Evolutionary conservation across 1,140 invertebrate genomes (phyloP), one percentile per base, ranked within the genome.

Genomic region (Rhagoletis zephyria): DNA sequence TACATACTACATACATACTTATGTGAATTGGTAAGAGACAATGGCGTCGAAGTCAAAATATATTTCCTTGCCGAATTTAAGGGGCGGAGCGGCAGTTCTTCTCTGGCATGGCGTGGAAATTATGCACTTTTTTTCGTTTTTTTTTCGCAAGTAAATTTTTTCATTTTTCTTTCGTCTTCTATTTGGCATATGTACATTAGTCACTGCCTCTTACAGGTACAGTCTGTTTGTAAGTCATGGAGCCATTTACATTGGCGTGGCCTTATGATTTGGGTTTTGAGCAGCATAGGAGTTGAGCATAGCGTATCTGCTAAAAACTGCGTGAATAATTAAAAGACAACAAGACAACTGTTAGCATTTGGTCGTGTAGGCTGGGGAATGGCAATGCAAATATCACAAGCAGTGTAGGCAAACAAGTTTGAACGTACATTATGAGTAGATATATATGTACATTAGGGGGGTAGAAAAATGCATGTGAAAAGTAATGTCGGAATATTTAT

Each of bases 271-370:
- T 16, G 14, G 1, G 42, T 74, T 30, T n/a, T 30, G n/a, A 40
- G 12, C 14, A 40, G 10, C 19, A 63, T 16, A 63, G 4, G 61
- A 63, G 16, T 14, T 9, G 61, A 63, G 40, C 2, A 48, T 9
- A 30, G 67, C 0, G 45, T 1, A 70, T 42, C 42, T 45, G 12
- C 42, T 12, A 70, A 70, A 70, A 70, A 10, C 10, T 12, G 67
- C 42, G 67, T 70, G 67, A 70, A 70, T 70, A 70, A 70, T 70
- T 70, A 70, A 70, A 70, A 70, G 40, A 3, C 67, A 45, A 70
- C 67, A 70, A 70, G 10, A 12, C 67, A 45, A 70, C 9, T 42
- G 67, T 63, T 56, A 63, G 61, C 12, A 16, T 30, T 70, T 12
- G 40, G 40, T 70, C 10, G 30, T n/a, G 64, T 30, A 19, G 30